These are phyloP conservation scores for Lasioglossum leucozonium DNA, from an alignment of 2,888 invertebrate species.

Conservation along the genomic window DNA sequence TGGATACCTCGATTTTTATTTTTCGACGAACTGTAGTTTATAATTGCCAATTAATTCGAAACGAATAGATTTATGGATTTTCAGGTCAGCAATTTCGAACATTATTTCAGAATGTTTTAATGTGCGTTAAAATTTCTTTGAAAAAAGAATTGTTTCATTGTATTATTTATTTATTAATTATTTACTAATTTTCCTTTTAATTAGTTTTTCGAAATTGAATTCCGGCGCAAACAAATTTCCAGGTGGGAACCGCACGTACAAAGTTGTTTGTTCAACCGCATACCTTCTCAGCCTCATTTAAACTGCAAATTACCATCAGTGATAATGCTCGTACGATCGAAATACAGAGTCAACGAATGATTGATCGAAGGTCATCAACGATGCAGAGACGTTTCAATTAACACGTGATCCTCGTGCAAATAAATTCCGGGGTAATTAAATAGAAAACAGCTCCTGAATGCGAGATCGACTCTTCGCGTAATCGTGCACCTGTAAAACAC, in stretches of 20 bases:
- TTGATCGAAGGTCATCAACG: neutral
- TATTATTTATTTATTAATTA: no score
- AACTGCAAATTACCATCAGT: conserved; percentile 1
- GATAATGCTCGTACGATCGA: neutral
- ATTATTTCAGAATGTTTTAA: neutral
- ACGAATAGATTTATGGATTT: neutral
- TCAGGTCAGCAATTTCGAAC: neutral
- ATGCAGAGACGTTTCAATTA: conserved; percentile 11
- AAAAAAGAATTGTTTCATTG: no score
- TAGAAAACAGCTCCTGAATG: conserved; percentile 2
- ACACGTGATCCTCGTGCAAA: conserved; percentile 12
- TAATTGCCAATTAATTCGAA: neutral
- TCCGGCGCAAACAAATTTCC: neutral
- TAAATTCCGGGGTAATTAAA: conserved; percentile 3
- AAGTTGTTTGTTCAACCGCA: conserved; percentile 8
- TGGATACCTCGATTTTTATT: neutral
- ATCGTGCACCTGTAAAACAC: neutral
- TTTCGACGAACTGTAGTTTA: neutral
- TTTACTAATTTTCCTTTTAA: no score
- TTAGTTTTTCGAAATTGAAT: neutral
- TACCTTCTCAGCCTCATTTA: neutral
- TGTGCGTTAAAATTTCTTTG: neutral
- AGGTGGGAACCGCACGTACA: neutral
- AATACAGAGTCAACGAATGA: neutral
- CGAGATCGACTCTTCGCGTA: neutral